A percentile compares a stretch with the other conserved stretches of the same genome.
These are phyloP conservation scores for Dryocosmus kuriphilus DNA, from an alignment of 2,888 invertebrate species.

Conservation along the genomic window DNA sequence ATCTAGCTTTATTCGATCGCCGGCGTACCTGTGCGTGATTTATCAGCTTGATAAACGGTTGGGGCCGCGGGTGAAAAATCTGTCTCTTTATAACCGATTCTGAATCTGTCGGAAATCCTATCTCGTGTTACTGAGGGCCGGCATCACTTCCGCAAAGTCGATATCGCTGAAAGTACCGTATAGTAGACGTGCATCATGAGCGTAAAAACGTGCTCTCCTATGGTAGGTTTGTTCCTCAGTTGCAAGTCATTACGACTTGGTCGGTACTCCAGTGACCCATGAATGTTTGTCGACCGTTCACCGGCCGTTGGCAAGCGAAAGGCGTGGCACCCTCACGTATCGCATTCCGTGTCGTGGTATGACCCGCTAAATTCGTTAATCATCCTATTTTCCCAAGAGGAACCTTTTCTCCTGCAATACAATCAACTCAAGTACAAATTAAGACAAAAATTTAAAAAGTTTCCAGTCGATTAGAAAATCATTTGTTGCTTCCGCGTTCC, in stretches of 20 bases:
- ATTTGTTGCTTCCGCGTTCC: conserved; percentile 2
- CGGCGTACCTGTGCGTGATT: neutral
- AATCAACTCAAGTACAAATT: conserved; percentile 20
- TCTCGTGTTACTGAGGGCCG: conserved; percentile 46
- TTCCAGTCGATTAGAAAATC: conserved; percentile 2
- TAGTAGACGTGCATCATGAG: conserved; percentile 55
- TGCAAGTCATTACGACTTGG: conserved; percentile 64
- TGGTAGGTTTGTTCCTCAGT: conserved; percentile 56
- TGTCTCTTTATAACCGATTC: conserved; percentile 6
- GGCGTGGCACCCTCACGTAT: conserved; percentile 71
- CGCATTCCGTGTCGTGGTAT: conserved; percentile 67
- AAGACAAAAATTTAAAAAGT: neutral
- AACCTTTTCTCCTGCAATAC: conserved; percentile 32
- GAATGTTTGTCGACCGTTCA: conserved; percentile 74
- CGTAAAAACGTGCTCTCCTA: conserved; percentile 58
- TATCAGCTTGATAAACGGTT: conserved; percentile 22
- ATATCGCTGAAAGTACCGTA: neutral
- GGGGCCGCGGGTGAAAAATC: neutral
- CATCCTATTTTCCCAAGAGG: conserved; percentile 49
- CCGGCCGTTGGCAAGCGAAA: conserved; percentile 70
- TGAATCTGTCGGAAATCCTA: conserved; percentile 48
- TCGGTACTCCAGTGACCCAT: conserved; percentile 74
- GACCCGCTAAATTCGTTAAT: conserved; percentile 57
- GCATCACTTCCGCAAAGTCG: conserved; percentile 57
- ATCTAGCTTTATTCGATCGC: conserved; percentile 1